Percentiles rank a stretch among this genome's conserved stretches.
Evolutionary conservation across 1,140 invertebrate species (phyloP).

Genomic region (Sarcophaga peregrina): DNA sequence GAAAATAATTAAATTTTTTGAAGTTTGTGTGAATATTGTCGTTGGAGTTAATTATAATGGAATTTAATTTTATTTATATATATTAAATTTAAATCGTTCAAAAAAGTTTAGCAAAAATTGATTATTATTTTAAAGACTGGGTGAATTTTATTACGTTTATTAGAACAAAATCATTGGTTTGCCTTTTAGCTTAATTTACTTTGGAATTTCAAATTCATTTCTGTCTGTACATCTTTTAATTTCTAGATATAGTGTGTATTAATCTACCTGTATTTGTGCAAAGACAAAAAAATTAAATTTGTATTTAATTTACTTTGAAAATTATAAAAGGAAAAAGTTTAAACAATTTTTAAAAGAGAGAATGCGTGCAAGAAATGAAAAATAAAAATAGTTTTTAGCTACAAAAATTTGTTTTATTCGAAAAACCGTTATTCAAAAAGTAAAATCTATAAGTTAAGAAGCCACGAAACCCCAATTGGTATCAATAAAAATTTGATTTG

Average conservation of each 20-base stretch:
- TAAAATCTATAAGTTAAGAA: too few relatives aligned
- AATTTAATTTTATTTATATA: too few relatives aligned
- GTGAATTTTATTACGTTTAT: too few relatives aligned
- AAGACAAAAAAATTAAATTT: background rate
- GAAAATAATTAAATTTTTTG: too few relatives aligned
- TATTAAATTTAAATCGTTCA: too few relatives aligned
- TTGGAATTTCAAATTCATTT: background rate
- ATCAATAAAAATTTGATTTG: too few relatives aligned
- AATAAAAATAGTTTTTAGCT: constrained; percentile 1
- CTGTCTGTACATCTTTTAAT: background rate
- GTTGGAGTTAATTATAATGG: too few relatives aligned
- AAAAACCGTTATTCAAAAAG: too few relatives aligned
- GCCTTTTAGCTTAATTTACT: constrained; percentile 12
- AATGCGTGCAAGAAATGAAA: constrained; percentile 1
- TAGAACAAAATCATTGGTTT: background rate
- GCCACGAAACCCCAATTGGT: too few relatives aligned
- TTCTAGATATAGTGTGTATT: background rate
- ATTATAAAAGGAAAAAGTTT: background rate
- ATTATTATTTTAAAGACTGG: too few relatives aligned
- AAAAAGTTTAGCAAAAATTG: too few relatives aligned
- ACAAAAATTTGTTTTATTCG: background rate
- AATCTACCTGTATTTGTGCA: constrained; percentile 6
- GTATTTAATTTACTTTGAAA: background rate
- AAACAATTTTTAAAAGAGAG: background rate
- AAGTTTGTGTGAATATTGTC: too few relatives aligned